A percentile compares a stretch with the other conserved stretches of the same genome.
Conservation (phyloP, 2,888 invertebrate genomes). For the Tetanocera ferruginea region DNA sequence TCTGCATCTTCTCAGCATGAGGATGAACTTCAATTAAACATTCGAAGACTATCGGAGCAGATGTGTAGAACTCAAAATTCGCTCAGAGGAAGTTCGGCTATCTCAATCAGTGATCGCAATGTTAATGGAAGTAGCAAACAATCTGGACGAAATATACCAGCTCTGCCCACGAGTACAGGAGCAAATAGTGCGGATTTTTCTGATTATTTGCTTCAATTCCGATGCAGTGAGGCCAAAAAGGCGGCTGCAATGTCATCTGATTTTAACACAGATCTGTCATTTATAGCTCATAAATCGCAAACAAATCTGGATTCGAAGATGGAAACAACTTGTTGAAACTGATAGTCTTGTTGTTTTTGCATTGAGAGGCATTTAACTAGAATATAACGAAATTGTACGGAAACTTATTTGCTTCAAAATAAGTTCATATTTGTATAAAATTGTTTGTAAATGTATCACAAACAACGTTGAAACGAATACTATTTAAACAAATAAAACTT, state of each 20-base stretch:
- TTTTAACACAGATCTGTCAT: slow-evolving; percentile 22
- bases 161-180: slow-evolving; percentile 10
- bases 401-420: not conserved
- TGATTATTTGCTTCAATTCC: slow-evolving; percentile 57
- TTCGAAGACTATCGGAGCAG: slow-evolving; percentile 67
- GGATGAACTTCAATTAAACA: slow-evolving; percentile 66
- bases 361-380: slow-evolving; percentile 1
- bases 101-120: slow-evolving; percentile 51
- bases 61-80: slow-evolving; percentile 53
- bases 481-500: not conserved
- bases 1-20: slow-evolving; percentile 52
- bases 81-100: slow-evolving; percentile 45
- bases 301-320: slow-evolving; percentile 62
- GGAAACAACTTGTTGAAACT: slow-evolving; percentile 67
- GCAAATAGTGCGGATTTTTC: slow-evolving; percentile 53
- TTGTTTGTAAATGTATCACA: not conserved
- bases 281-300: slow-evolving; percentile 48
- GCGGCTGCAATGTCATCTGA: slow-evolving; percentile 41
- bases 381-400: not conserved
- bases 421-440: not conserved
- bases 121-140: slow-evolving; percentile 41
- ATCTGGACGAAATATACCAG: slow-evolving; percentile 28
- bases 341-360: not conserved
- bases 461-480: not conserved
- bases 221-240: slow-evolving; percentile 55